Base-by-base conservation (phyloP, 2,797 vertebrate species). In the Chaetophractus vellerosus region DNA sequence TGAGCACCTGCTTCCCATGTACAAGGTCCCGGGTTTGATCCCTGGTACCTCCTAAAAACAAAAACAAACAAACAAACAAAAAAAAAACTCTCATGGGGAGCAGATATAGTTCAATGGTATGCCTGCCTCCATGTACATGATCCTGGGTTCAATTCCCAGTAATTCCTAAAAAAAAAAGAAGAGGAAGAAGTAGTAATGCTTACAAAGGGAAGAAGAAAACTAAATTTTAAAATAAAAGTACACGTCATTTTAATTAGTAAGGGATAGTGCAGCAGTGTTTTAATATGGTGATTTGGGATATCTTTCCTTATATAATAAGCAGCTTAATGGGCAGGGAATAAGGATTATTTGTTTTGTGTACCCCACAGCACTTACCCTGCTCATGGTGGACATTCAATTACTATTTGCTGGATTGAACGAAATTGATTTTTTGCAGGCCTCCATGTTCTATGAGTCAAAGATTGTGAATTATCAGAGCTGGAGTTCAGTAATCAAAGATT, bases 401-500 rank as follows among this genome's bases (percentile, higher is more conserved):
- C 83, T 88, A 16, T 69, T 84, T 76, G 48, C 26, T 89, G 45
- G 93, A 41, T 78, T 91, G 55, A 79, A 71, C 75, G 55, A 68
- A 80, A 80, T 18, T 92, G 80, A 79, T 38, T 83, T 28, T 84
- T 92, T 93, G 10, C 19, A 93, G 89, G 11, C 18, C 55, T 79
- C 59, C 23, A 74, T 93, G 14, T 38, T 94, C 55, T 85, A 12
- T 50, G 28, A 93, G 69, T 71, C 75, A 95, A 90, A 71, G 59
- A 75, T 74, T 80, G 24, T 96, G 74, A 91, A 38, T 95, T 93
- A 74, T 36, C 12, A 9, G 55, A 95, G 57, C 52, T 84, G 36
- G 33, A 84, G 19, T 48, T 88, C 33, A 89, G 50, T 81, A 69
- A 87, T 97, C 64, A 91, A 92, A 91, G 55, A 80, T 72, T 71